Evolutionary conservation across 2,888 invertebrate genomes (phyloP), one percentile per base, ranked within the genome.

Genomic region (Eupithecia insigniata): DNA sequence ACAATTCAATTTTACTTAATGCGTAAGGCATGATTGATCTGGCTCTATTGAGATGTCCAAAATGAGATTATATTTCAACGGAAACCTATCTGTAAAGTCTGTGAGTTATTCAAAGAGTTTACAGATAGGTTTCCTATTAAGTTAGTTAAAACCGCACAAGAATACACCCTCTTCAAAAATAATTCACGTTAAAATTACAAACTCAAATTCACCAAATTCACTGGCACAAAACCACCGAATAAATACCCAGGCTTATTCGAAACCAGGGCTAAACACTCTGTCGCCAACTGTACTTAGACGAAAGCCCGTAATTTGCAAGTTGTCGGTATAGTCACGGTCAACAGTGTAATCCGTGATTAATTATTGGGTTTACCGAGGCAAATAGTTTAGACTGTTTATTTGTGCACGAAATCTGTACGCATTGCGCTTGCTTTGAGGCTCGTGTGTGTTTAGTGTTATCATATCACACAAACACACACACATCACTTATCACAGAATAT

Each of bases 301-400:
- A 79, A 64, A 79, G 72, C 81, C 69, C 66, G 75, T 69, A 77
- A 78, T 81, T 80, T 77, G 78, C 79, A 79, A 79, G 76, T 79
- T 76, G 80, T 78, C 76, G 69, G 76, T 76, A 77, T 78, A 75
- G 72, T 75, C 75, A 73, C 64, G 78, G 80, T 76, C 79, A 78
- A 76, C 76, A 71, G 73, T 66, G 73, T 77, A 79, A 80, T 79
- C 80, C 80, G 32, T 80, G 80, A 81, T 80, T 80, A 77, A 81
- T 79, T 76, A 75, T 67, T 58, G 67, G 73, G 78, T 76, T 81
- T 77, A 74, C 72, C 72, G 51, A 61, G 62, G 72, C 72, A 77
- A 79, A 79, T 76, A 68, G 72, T 71, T 72, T 70, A 74, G 55
- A 61, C 70, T 46, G 70, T 72, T 68, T 73, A 70, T 70, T 73